Conservation (phyloP, 53 echinoderm and acorn worm genomes). For the Apostichopus leukothele region DNA sequence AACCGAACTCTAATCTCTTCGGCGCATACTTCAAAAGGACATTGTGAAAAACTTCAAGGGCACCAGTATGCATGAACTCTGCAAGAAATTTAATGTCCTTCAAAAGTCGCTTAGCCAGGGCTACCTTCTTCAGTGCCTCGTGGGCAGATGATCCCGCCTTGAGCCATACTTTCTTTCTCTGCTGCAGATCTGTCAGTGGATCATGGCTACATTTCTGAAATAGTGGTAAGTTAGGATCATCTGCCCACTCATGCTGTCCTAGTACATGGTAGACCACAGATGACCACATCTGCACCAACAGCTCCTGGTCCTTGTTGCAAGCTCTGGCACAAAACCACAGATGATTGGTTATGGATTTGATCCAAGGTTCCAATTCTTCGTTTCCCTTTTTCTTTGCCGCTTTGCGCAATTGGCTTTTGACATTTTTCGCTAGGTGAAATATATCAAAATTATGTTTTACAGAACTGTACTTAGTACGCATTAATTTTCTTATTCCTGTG, state of each 20-base stretch:
- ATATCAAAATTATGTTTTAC: conserved; percentile 54
- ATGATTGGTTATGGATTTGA: conserved; percentile 33
- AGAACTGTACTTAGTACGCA: not conserved
- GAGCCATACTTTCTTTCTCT: conserved; percentile 23
- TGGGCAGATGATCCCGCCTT: not conserved
- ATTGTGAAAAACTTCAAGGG: too few species aligned
- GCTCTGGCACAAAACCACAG: conserved; percentile 35
- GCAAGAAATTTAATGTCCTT: conserved; percentile 22
- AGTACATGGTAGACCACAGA: conserved; percentile 46
- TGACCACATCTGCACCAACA: conserved; percentile 8
- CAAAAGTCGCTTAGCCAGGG: conserved; percentile 14
- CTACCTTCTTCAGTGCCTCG: conserved; percentile 29
- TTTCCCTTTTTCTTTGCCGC: conserved; percentile 31
- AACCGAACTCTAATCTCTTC: conserved; percentile 36
- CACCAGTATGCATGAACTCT: not conserved
- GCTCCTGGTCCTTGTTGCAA: conserved; percentile 18
- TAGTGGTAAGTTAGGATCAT: not conserved
- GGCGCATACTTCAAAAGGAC: conserved; percentile 35
- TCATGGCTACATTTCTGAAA: not conserved
- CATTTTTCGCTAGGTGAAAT: conserved; percentile 40
- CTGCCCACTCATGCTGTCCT: conserved; percentile 18
- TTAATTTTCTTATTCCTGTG: not conserved
- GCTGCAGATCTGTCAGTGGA: not conserved
- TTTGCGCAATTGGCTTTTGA: not conserved
- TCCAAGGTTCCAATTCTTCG: conserved; percentile 36